Base-by-base conservation (phyloP, 2,113 vertebrate species). In the Nothocercus julius region DNA sequence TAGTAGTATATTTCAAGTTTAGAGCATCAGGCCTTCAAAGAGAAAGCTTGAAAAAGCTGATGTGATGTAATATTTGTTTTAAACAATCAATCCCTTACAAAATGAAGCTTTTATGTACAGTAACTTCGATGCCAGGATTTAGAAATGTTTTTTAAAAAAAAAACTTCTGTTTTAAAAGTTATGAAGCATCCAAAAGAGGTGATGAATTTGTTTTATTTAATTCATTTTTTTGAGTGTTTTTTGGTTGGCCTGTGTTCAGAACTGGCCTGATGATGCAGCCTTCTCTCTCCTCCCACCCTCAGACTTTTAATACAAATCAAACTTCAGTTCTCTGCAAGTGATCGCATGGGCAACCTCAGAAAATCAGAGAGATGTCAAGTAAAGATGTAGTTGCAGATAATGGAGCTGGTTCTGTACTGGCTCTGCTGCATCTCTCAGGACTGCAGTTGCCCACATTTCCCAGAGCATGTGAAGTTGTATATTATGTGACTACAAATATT, bases 391-490 rank as follows among this genome's bases (percentile, higher is more conserved):
- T 38, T 91, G 47, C 63, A 95, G 56, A n/a, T 68, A 51, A 62
- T 10, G 70, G 74, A 83, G 54, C 53, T 74, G n/a, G 68, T 91
- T 91, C 80, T 88, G 27, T 79, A 30, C 36, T 58, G 47, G 44
- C 69, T 91, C 28, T 90, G 63, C 74, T 79, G 83, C 44, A 69
- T 58, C 59, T 93, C 83, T 91, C 68, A 36, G 89, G 87, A 36
- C 69, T 62, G 56, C 64, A 80, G n/a, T 88, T 92, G 74, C 32
- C 62, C 70, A 61, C 61, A 36, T 84, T 92, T 87, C 89, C 36
- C 45, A 84, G 20, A 51, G 27, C 87, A 89, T 87, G 70, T 90
- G 38, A 84, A 82, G 58, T 88, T 95, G 93, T 83, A n/a, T 69
- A 68, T 87, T 93, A 61, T 59, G 58, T 9, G 1, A 47, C 53